Base-by-base conservation (phyloP, 2,888 invertebrate species). In the Caenorhabditis drosophilae region DNA sequence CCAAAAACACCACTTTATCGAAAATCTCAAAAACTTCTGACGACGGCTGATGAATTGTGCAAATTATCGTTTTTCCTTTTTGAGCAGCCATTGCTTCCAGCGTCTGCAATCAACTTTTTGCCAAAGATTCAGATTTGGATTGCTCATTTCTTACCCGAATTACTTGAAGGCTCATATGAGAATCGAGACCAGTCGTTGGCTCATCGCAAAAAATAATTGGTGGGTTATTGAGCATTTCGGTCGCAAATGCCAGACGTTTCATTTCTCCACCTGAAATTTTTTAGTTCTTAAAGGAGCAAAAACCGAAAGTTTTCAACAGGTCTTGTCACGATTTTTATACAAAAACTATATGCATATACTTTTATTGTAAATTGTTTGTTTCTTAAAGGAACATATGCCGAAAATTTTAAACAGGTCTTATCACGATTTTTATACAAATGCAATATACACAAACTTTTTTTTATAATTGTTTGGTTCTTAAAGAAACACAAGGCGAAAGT, bases 191-290 rank as follows among this genome's bases (percentile, higher is more conserved):
- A 0, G 94, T 94, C 0, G 96, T 96, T 0, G 95, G 95, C 82
- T 96, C 96, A 81, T 96, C 96, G 84, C 94, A 95, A 84, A 96
- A 92, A 88, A 97, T 89, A 42, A 96, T 87, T 0, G 92, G 90
- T 0, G 96, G 96, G 86, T 96, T 92, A 0, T 93, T 95, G 47
- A 96, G 87, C 2, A 94, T 73, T 87, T 96, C 97, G 15, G 93
- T 91, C 25, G 95, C 97, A 84, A 97, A 95, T 0, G 95, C 91
- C 12, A 97, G 86, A 56, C 96, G 88, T 84, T 95, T 95, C 88
- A 91, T 91, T 86, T 97, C 97, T 0, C 97, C 97, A 0, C 96
- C 96, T 0, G 94, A 94, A 54, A 96, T 93, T 80, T 93, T n/a
- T 36, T n/a, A 7, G 7, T 4, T 15, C 7, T 12, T n/a, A 4